These are phyloP conservation scores for Erpornis zantholeuca DNA, from an alignment of 2,113 vertebrate species.

Conservation along the genomic window DNA sequence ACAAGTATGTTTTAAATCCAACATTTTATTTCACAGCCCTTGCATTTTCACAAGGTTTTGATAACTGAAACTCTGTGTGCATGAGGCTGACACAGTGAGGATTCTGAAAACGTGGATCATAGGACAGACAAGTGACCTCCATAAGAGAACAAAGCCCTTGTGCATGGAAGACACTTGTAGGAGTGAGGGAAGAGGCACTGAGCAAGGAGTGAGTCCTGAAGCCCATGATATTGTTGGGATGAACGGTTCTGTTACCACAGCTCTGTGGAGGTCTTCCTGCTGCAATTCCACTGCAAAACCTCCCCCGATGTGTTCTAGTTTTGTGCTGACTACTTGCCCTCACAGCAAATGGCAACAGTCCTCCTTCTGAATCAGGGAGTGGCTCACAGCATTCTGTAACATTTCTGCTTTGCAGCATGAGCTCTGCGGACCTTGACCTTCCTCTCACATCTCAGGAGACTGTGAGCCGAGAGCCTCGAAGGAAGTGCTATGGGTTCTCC, in stretches of 20 bases:
- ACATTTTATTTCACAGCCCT: background rate
- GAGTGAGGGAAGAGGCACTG: background rate
- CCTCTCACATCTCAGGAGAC: background rate
- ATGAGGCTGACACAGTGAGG: background rate
- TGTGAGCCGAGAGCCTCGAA: fast-evolving
- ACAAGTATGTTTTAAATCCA: background rate
- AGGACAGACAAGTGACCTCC: background rate
- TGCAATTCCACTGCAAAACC: background rate
- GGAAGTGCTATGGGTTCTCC: background rate
- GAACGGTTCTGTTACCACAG: background rate
- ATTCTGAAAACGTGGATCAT: background rate
- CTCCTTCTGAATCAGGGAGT: background rate
- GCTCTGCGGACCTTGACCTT: background rate
- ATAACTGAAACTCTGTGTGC: background rate
- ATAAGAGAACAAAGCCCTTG: background rate
- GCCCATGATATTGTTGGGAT: background rate
- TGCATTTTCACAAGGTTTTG: background rate
- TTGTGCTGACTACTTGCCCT: background rate
- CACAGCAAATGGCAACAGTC: background rate
- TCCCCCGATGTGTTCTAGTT: background rate
- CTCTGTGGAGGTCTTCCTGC: background rate
- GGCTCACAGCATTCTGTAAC: background rate
- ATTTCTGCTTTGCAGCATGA: background rate
- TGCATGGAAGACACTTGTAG: background rate
- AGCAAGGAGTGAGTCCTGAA: background rate